Conservation (phyloP, 2,888 invertebrate species). For the Acanthacorydalis orientalis region DNA sequence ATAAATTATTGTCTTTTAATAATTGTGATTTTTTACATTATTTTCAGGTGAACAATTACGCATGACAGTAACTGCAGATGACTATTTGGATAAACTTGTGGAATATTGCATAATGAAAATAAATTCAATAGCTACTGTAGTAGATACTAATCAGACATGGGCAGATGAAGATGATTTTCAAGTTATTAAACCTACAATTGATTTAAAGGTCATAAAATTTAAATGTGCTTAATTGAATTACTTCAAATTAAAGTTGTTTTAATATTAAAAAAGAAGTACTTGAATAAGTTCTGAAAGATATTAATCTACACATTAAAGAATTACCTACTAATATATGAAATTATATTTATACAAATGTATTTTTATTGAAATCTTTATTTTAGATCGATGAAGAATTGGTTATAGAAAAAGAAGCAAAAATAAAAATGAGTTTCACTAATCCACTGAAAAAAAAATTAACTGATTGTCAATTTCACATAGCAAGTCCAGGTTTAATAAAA, state of each 20-base stretch:
- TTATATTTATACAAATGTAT: slow-evolving; percentile 2
- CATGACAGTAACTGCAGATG: slow-evolving; percentile 42
- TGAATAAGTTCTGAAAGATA: too few relatives aligned
- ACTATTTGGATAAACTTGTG: slow-evolving; percentile 61
- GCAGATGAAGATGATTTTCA: slow-evolving; percentile 71
- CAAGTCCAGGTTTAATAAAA: slow-evolving; percentile 47
- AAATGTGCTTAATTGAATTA: neutral
- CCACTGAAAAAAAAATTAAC: slow-evolving; percentile 47
- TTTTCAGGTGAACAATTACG: slow-evolving; percentile 34
- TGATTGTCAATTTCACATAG: slow-evolving; percentile 49
- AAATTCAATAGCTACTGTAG: slow-evolving; percentile 58
- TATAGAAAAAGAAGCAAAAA: slow-evolving; percentile 33
- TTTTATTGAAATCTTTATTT: neutral
- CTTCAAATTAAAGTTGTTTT: too few relatives aligned
- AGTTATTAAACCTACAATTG: slow-evolving; percentile 52
- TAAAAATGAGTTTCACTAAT: slow-evolving; percentile 47
- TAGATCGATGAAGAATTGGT: slow-evolving; percentile 46
- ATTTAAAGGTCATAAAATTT: slow-evolving; percentile 40
- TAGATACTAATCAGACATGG: slow-evolving; percentile 69
- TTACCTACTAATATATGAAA: too few relatives aligned
- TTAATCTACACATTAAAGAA: too few relatives aligned
- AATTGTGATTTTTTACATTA: neutral
- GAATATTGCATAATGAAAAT: slow-evolving; percentile 69
- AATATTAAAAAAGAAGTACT: too few relatives aligned
- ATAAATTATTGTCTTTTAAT: neutral